phyloP scores from a whole-genome alignment of 1,140 invertebrate species.

The Coptotermes formosanus region DNA sequence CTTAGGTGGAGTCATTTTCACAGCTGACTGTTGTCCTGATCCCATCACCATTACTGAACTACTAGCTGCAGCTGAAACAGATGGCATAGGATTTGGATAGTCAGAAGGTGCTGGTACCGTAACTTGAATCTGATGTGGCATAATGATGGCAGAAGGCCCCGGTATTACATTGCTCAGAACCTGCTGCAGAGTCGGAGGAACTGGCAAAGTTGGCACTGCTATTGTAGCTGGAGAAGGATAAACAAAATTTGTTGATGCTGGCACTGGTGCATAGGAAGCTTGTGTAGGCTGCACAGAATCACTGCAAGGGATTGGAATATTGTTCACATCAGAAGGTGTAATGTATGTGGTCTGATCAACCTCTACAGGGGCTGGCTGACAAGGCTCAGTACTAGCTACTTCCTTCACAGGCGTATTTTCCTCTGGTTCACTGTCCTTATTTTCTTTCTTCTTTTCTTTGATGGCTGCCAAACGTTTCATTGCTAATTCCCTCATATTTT shows the following conservation, averaged over 20 bases:
- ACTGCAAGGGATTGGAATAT: constrained; percentile 60
- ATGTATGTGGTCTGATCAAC: background rate
- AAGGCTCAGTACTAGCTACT: constrained; percentile 44
- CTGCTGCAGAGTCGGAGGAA: background rate
- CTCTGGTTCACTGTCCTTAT: constrained; percentile 18
- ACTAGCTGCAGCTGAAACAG: background rate
- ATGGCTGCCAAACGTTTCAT: constrained; percentile 66
- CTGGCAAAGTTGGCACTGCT: background rate
- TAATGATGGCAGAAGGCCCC: background rate
- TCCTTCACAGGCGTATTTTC: constrained; percentile 18
- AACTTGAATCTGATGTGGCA: background rate
- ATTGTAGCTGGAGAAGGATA: background rate
- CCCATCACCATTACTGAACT: background rate
- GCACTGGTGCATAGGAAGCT: background rate
- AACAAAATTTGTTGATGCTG: background rate
- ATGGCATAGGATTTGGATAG: background rate
- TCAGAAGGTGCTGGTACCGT: background rate
- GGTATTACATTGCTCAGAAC: background rate
- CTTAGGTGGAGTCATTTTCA: constrained; percentile 8
- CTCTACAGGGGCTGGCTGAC: constrained; percentile 9
- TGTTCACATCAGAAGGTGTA: constrained; percentile 38
- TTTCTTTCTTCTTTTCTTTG: constrained; percentile 51
- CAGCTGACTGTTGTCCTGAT: background rate
- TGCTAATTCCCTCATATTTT: constrained; percentile 74
- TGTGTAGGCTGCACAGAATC: background rate